Base-by-base conservation (phyloP, 2,888 invertebrate genomes). In the Fissipunctia ypsillon region DNA sequence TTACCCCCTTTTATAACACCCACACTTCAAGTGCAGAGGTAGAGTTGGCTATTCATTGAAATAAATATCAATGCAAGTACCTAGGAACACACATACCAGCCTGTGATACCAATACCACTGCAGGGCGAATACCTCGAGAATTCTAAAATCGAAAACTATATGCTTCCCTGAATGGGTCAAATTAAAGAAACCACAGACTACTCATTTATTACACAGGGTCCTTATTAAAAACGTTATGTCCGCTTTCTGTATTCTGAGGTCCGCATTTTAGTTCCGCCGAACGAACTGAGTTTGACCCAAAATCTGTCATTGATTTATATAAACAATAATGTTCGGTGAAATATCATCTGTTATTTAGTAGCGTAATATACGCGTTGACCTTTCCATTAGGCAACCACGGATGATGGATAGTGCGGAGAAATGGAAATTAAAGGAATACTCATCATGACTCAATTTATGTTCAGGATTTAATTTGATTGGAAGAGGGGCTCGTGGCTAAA, bases 381-480 rank as follows among this genome's bases (percentile, higher is more conserved):
- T 74, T 81, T 67, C 61, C 45, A 81, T 71, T 71, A 69, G 45
- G 48, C n/a, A 16, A 43, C 28, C 48, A 43, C 16, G 35, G 12
- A 80, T 83, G 84, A 81, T 83, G 65, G 74, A 81, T 81, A 83
- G 56, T 65, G 65, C 41, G n/a, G 35, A 16, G 45, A 64, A 79
- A 57, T 73, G 69, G 28, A 67, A 65, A 74, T 79, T 68, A 56
- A 52, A 78, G 54, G 48, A 57, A 28, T 22, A n/a, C 3, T 6
- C n/a, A 22, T 38, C 31, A 38, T 50, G 56, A 52, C 38, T 61
- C 22, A 64, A 63, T 67, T 61, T 45, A 48, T 63, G 38, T 31
- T 52, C 31, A 16, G 14, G 10, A 35, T 38, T 43, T 73, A 14
- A n/a, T 25, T 48, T 80, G 28, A 68, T 54, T 73, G 16, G 38